phyloP scores from a whole-genome alignment of 2,113 vertebrate genomes.

The Serilophus lunatus region DNA sequence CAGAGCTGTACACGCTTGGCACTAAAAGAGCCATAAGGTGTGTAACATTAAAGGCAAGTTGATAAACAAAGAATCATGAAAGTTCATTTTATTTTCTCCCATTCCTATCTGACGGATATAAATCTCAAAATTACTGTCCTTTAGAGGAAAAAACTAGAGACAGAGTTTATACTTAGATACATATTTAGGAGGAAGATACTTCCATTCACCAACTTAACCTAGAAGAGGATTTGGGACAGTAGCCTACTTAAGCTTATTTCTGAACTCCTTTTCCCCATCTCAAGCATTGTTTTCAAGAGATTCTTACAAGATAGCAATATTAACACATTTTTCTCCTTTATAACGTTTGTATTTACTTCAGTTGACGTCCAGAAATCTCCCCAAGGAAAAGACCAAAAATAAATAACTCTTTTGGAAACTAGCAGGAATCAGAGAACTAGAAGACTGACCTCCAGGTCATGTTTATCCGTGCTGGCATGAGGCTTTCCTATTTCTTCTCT shows the following conservation, averaged over 20 bases:
- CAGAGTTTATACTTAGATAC: rapidly evolving
- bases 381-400: not conserved
- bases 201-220: not conserved
- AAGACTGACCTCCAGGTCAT: not conserved
- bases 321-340: not conserved
- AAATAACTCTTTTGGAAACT: not conserved
- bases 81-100: not conserved
- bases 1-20: not conserved
- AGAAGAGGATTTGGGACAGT: not conserved
- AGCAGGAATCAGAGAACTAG: not conserved
- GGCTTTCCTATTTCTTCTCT: not conserved
- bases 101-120: not conserved
- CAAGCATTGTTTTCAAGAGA: not conserved
- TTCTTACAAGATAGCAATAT: not conserved
- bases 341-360: not conserved
- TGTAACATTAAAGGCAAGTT: not conserved
- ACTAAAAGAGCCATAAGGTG: not conserved
- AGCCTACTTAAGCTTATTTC: not conserved
- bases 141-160: not conserved
- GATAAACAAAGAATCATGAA: not conserved
- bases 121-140: not conserved
- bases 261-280: not conserved
- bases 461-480: not conserved
- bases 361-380: not conserved
- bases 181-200: not conserved